phyloP scores from a whole-genome alignment of 1,140 invertebrate species.

The Bradynema listronoti region DNA sequence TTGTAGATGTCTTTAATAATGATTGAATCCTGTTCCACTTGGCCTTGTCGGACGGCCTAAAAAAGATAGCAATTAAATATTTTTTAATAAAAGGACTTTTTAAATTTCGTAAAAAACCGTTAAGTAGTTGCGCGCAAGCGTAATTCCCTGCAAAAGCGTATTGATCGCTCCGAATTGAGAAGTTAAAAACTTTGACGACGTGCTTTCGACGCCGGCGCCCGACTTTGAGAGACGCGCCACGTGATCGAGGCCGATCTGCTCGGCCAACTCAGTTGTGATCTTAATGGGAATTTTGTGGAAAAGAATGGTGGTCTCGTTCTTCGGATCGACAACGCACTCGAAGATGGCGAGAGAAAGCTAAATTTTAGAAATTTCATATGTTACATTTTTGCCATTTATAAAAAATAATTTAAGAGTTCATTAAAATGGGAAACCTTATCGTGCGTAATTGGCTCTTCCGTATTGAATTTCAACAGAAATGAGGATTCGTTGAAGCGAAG shows the following conservation, averaged over 20 bases:
- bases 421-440: conserved; percentile 27
- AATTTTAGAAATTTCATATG: conserved; percentile 3
- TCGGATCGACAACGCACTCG: conserved; percentile 31
- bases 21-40: conserved; percentile 15
- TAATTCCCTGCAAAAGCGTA: conserved; percentile 31
- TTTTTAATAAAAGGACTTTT: conserved; percentile 2
- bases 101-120: conserved; percentile 22
- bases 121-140: conserved; percentile 25
- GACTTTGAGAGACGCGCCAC: conserved; percentile 32
- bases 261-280: conserved; percentile 34
- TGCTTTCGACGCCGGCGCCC: conserved; percentile 26
- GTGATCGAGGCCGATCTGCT: conserved; percentile 41
- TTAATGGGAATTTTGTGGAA: conserved; percentile 34
- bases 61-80: conserved; percentile 9
- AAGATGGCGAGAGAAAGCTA: conserved; percentile 36
- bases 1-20: conserved; percentile 36
- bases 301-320: conserved; percentile 19
- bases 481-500: conserved; percentile 26
- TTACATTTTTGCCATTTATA: not conserved
- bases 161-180: conserved; percentile 35
- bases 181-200: conserved; percentile 32
- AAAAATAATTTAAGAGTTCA: not conserved
- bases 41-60: conserved; percentile 28
- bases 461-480: conserved; percentile 33
- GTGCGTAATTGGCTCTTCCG: conserved; percentile 16